phyloP scores from a whole-genome alignment of 2,113 vertebrate genomes.

The Limanda limanda region DNA sequence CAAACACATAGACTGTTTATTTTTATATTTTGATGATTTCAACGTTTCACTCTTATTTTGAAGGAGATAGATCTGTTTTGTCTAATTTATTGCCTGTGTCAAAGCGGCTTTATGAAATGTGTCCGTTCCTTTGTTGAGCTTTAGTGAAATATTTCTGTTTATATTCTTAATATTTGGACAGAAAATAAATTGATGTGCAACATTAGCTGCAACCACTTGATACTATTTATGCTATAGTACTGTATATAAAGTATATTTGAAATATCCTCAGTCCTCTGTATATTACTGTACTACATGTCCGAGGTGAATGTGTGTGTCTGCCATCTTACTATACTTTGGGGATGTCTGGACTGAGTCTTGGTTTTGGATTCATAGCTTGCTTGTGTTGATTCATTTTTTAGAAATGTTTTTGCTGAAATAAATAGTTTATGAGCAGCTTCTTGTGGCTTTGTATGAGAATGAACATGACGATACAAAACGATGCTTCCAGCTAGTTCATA shows the following conservation, averaged over 20 bases:
- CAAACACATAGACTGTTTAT: slow-evolving; percentile 23
- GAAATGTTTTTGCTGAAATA: slow-evolving; percentile 26
- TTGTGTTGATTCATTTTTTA: slow-evolving; percentile 28
- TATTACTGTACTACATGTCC: background rate
- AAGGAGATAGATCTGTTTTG: slow-evolving; percentile 44
- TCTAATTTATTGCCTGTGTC: slow-evolving; percentile 74
- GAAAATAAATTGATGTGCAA: background rate
- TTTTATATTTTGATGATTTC: slow-evolving; percentile 35
- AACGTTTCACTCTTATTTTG: slow-evolving; percentile 47
- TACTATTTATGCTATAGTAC: slow-evolving; percentile 12
- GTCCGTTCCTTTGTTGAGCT: slow-evolving; percentile 5
- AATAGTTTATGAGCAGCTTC: slow-evolving; percentile 27
- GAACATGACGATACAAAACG: background rate
- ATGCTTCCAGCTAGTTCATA: background rate
- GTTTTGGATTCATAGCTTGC: slow-evolving; percentile 23
- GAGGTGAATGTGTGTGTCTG: background rate
- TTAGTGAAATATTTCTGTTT: slow-evolving; percentile 48
- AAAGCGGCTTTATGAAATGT: slow-evolving; percentile 25
- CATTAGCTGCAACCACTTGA: background rate
- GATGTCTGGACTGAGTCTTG: background rate
- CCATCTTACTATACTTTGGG: background rate
- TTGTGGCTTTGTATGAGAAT: slow-evolving; percentile 15
- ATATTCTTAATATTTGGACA: slow-evolving; percentile 16
- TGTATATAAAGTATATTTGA: background rate
- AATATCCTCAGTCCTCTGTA: background rate